Evolutionary conservation across 2,888 invertebrate species (phyloP).

Genomic region (Oegoconia quadripuncta): DNA sequence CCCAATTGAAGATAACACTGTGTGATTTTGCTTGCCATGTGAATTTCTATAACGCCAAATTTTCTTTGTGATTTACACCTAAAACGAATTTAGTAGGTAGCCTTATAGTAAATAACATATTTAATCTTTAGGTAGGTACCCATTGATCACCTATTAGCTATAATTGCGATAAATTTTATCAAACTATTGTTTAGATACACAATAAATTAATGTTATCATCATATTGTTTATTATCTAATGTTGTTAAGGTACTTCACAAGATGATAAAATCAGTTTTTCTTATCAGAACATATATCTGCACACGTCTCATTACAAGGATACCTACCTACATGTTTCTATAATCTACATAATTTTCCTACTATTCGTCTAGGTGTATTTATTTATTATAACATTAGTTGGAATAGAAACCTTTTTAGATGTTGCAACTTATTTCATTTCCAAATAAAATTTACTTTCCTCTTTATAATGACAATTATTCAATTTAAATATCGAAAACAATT

Average conservation of each 20-base stretch:
- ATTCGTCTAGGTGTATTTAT: no score
- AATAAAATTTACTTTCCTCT: no score
- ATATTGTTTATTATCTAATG: slow-evolving; percentile 70
- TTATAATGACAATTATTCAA: no score
- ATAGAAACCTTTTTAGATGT: no score
- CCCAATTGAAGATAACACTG: slow-evolving; percentile 35
- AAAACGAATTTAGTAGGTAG: slow-evolving; percentile 22
- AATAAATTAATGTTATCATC: slow-evolving; percentile 68
- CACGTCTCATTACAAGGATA: slow-evolving; percentile 18
- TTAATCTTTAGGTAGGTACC: slow-evolving; percentile 29
- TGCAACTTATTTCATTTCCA: no score
- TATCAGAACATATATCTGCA: slow-evolving; percentile 45
- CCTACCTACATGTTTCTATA: neutral
- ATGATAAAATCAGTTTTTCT: slow-evolving; percentile 66
- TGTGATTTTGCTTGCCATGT: slow-evolving; percentile 5
- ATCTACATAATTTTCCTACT: neutral
- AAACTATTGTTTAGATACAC: slow-evolving; percentile 68
- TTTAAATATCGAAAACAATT: no score
- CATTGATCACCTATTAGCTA: slow-evolving; percentile 48
- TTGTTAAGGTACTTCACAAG: slow-evolving; percentile 65
- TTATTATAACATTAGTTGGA: no score
- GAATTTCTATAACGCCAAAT: slow-evolving; percentile 6
- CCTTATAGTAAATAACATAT: slow-evolving; percentile 27
- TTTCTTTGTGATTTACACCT: slow-evolving; percentile 4
- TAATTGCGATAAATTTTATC: slow-evolving; percentile 68